Evolutionary conservation across 1,140 invertebrate species (phyloP).

Genomic region (Carcinoscorpius rotundicauda): DNA sequence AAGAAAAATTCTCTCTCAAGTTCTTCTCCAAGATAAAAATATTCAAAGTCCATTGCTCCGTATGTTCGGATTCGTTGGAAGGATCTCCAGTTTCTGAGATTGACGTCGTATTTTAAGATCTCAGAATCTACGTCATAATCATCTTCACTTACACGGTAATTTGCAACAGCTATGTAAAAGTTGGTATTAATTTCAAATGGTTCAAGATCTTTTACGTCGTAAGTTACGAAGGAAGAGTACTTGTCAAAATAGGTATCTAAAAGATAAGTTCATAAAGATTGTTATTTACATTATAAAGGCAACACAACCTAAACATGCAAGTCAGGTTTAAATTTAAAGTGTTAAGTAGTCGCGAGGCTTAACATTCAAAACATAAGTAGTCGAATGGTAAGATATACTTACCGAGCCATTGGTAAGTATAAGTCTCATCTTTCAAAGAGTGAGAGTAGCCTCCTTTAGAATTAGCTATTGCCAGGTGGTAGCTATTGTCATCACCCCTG

Average conservation of each 20-base stretch:
- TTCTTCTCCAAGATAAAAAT: slow-evolving; percentile 23
- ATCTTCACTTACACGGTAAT: slow-evolving; percentile 33
- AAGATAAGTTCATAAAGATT: neutral
- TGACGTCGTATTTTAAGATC: slow-evolving; percentile 35
- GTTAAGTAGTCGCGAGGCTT: neutral
- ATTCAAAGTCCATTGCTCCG: slow-evolving; percentile 29
- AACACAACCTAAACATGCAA: neutral
- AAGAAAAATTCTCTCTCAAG: slow-evolving; percentile 25
- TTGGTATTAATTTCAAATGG: slow-evolving; percentile 32
- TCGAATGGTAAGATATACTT: neutral
- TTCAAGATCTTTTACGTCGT: slow-evolving; percentile 30
- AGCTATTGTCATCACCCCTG: slow-evolving; percentile 7
- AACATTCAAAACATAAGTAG: neutral
- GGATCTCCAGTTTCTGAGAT: slow-evolving; percentile 29
- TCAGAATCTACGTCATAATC: slow-evolving; percentile 34
- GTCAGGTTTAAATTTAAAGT: neutral
- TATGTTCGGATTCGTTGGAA: slow-evolving; percentile 37
- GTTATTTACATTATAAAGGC: neutral
- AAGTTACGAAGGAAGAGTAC: slow-evolving; percentile 31
- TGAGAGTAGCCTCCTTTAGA: neutral
- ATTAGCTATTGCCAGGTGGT: slow-evolving; percentile 11
- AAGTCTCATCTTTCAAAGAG: neutral
- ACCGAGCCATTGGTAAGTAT: slow-evolving; percentile 11
- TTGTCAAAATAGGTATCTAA: slow-evolving; percentile 39
- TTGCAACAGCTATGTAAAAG: slow-evolving; percentile 34